These are phyloP conservation scores for Tetrapedia diversipes DNA, from an alignment of 2,888 invertebrate species.

Conservation along the genomic window DNA sequence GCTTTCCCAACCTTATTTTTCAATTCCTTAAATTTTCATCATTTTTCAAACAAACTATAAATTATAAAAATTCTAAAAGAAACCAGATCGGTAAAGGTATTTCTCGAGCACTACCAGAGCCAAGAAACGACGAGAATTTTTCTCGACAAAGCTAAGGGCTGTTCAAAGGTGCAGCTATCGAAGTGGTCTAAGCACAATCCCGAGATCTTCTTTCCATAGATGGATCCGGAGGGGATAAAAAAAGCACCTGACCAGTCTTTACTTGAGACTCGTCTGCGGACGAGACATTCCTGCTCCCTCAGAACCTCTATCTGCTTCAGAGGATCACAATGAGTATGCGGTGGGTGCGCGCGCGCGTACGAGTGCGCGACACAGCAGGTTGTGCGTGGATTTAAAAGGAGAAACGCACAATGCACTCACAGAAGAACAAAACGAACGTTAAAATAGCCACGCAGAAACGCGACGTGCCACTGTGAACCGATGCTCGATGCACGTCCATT, in stretches of 20 bases:
- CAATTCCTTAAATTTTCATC: background rate
- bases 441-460: constrained; percentile 15
- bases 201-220: constrained; percentile 57
- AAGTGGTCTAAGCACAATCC: constrained; percentile 18
- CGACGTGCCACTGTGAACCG: constrained; percentile 1
- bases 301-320: constrained; percentile 31
- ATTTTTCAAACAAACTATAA: background rate
- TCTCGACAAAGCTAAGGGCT: background rate
- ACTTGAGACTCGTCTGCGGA: constrained; percentile 26
- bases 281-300: constrained; percentile 8
- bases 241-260: constrained; percentile 57
- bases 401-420: constrained; percentile 27
- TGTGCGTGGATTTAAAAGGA: constrained; percentile 38
- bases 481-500: background rate
- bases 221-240: constrained; percentile 34
- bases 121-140: background rate
- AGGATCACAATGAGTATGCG: constrained; percentile 43
- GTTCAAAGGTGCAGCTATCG: background rate
- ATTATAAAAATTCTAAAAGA: background rate
- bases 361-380: constrained; percentile 27
- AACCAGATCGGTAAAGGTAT: background rate
- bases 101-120: background rate
- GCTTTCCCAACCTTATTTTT: accelerated
- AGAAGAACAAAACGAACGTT: constrained; percentile 25
- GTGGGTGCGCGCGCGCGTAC: no score